Conservation (phyloP, 2,113 vertebrate genomes). For the Formicarius rufipectus region DNA sequence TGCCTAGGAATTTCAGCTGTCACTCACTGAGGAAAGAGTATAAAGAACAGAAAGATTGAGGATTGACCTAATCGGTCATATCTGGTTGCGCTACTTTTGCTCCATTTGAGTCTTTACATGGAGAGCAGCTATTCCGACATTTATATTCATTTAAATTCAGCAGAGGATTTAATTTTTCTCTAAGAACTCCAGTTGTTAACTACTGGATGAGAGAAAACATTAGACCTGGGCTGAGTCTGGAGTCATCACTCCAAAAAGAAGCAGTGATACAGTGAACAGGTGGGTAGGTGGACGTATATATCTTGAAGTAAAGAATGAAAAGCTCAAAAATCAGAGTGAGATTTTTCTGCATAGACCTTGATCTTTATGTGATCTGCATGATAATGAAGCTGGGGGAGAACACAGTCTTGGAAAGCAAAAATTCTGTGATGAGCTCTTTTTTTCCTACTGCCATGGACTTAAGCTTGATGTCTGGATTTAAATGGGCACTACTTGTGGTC, state of each 20-base stretch:
- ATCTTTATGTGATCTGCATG: background rate
- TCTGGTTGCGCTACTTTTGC: background rate
- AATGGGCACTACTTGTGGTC: background rate
- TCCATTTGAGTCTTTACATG: background rate
- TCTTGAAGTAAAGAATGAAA: background rate
- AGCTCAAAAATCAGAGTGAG: background rate
- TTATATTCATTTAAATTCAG: background rate
- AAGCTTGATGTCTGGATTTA: background rate
- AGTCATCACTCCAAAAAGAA: background rate
- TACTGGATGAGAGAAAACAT: background rate
- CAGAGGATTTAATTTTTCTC: background rate
- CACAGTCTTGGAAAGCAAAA: background rate
- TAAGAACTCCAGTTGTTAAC: background rate
- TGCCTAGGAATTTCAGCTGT: background rate
- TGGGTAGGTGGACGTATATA: rapidly evolving
- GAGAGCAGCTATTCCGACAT: background rate
- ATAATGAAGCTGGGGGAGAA: background rate
- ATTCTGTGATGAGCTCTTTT: background rate
- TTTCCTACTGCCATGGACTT: background rate
- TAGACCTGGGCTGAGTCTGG: background rate
- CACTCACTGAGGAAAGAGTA: background rate
- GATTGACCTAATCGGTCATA: background rate
- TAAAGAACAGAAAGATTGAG: background rate
- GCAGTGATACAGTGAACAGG: background rate
- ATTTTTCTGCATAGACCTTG: background rate